Base-by-base conservation (phyloP, 2,113 vertebrate genomes). In the Chaetops frenatus region DNA sequence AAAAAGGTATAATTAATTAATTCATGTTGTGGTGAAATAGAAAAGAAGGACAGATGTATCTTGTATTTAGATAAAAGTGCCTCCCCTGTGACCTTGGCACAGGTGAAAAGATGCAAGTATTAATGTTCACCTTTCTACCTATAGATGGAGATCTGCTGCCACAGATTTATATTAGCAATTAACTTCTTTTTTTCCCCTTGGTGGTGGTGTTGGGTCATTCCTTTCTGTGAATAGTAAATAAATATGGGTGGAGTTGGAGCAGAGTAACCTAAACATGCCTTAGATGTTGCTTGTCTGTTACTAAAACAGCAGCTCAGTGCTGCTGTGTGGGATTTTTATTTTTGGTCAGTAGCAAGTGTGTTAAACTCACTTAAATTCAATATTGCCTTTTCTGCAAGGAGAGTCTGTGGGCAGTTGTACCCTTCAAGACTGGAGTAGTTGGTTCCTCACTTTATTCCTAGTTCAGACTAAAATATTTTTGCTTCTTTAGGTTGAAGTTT, bases 71-170 rank as follows among this genome's bases (percentile, higher is more conserved):
- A 6, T 42, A 17, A 45, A 66, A 42, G 35, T 78, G 12, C 16
- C 11, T 60, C 1, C 18, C 33, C 16, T 28, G 67, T 72, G 47
- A 22, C 40, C 40, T 36, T 60, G 31, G 28, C n/a, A 25, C 80
- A 79, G 65, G 71, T 74, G 70, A 40, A 67, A 70, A 44, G 61
- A 23, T 69, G 58, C 31, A 31, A 51, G 33, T 69, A 18, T 23
- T 70, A 28, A 11, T 61, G 35, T 93, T 95, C 62, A 65, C 7
- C 4, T 90, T 84, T 42, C 82, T 76, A 42, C 79, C 72, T 88
- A 36, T 88, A 92, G 80, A 78, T 92, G 88, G 86, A 77, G 91
- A 83, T 73, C 71, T 88, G 51, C 95, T 95, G 81, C 69, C 53
- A 36, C 11, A 29, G 48, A n/a, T 82, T 69, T 60, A 3, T 44